Evolutionary conservation across 2,113 vertebrate species (phyloP).

Genomic region (Acrocephalus kingi): DNA sequence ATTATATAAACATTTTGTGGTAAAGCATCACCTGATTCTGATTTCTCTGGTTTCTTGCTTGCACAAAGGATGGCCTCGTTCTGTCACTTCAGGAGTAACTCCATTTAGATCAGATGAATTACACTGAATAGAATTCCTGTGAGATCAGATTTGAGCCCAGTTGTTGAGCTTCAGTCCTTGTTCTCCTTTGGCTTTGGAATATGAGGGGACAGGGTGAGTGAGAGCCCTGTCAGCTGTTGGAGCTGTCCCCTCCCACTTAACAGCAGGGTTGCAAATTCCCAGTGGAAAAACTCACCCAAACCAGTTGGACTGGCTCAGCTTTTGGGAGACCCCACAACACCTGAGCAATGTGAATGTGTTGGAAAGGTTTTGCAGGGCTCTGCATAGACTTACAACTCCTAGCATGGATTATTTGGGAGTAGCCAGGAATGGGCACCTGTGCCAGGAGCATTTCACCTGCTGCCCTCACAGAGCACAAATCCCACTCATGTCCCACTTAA

Average conservation of each 20-base stretch:
- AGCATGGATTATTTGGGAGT: background rate
- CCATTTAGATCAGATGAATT: background rate
- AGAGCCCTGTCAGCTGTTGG: background rate
- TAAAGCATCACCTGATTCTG: background rate
- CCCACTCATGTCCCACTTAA: background rate
- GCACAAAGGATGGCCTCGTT: background rate
- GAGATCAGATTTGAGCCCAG: background rate
- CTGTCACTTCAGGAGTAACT: background rate
- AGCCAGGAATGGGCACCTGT: background rate
- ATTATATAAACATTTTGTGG: background rate
- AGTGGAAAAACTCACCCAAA: background rate
- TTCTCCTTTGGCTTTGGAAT: background rate
- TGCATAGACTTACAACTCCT: rapidly evolving
- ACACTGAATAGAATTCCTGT: background rate
- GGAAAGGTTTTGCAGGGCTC: background rate
- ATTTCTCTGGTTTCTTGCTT: background rate
- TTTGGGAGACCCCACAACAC: background rate
- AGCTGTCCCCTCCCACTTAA: background rate
- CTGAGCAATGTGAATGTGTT: background rate
- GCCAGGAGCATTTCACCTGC: background rate
- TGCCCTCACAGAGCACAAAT: background rate
- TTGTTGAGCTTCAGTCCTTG: background rate
- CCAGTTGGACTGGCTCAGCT: background rate
- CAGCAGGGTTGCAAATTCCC: background rate
- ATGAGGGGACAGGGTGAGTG: background rate